Evolutionary conservation across 1,140 invertebrate genomes (phyloP).

Genomic region (Lordiphosa clarofinis): DNA sequence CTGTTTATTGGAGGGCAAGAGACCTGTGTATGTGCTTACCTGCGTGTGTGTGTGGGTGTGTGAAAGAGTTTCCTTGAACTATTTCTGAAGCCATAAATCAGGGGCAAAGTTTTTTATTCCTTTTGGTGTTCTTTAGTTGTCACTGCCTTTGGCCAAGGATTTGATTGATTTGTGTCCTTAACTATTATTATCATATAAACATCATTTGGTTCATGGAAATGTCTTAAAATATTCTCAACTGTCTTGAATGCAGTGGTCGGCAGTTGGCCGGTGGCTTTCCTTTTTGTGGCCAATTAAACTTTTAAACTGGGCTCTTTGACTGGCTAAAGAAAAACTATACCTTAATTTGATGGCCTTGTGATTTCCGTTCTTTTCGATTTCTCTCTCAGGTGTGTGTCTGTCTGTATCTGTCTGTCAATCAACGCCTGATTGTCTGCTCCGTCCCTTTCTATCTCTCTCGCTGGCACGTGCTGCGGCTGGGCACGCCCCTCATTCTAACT

Average conservation of each 20-base stretch:
- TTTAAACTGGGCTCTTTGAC: no score
- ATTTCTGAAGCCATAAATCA: constrained; percentile 49
- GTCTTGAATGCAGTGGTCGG: no score
- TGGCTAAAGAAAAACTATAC: no score
- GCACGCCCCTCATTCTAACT: constrained; percentile 25
- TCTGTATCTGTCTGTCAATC: constrained; percentile 33
- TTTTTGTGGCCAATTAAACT: no score
- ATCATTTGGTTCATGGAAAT: no score
- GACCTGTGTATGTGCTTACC: constrained; percentile 30
- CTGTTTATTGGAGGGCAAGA: constrained; percentile 45
- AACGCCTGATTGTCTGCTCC: constrained; percentile 34
- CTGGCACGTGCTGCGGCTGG: constrained; percentile 37
- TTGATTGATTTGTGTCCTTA: background rate
- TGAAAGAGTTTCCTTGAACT: constrained; percentile 35
- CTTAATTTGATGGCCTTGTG: background rate
- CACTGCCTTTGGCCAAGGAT: background rate
- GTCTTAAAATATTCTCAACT: no score
- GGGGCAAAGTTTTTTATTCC: constrained; percentile 16
- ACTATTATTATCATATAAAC: no score
- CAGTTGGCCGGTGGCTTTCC: no score
- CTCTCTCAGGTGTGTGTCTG: constrained; percentile 3
- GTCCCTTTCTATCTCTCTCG: background rate
- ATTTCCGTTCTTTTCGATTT: background rate
- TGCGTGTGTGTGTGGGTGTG: constrained; percentile 20
- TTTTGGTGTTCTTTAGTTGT: no score